Percentiles rank a stretch among this genome's conserved stretches.
Conservation (phyloP, 2,113 vertebrate species). For the Dipodomys ordii region DNA sequence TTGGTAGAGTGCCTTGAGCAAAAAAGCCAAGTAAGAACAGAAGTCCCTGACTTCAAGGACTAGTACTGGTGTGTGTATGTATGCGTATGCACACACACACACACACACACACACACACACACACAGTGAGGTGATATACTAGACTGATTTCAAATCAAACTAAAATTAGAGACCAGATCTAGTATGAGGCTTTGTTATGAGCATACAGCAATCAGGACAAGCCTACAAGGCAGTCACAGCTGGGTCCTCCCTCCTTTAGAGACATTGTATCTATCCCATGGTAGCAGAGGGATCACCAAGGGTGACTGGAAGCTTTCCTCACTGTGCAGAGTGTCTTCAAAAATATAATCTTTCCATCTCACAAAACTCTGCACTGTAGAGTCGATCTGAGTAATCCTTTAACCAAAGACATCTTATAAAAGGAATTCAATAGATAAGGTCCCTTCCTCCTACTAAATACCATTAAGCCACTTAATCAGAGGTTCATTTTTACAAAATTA, state of each 20-base stretch:
- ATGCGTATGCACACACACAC: too few species aligned
- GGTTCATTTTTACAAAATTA: neutral
- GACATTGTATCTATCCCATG: neutral
- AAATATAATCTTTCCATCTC: neutral
- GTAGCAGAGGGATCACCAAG: neutral
- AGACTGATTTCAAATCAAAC: neutral
- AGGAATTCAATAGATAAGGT: neutral
- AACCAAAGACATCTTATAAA: neutral
- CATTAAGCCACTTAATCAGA: neutral
- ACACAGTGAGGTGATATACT: neutral
- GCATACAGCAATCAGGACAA: neutral
- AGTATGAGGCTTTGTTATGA: neutral
- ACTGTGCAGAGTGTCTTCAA: neutral
- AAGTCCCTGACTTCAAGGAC: too few species aligned
- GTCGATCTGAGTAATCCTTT: neutral
- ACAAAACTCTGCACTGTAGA: neutral
- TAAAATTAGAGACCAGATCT: neutral
- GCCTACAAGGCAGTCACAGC: neutral
- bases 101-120: too few species aligned
- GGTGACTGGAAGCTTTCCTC: neutral
- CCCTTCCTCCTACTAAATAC: neutral
- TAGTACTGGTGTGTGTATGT: too few species aligned
- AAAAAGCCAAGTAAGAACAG: too few species aligned
- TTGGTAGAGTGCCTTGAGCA: too few species aligned
- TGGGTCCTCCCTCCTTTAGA: neutral